Conservation (phyloP, 2,113 vertebrate genomes). For the Opisthocomus hoazin region DNA sequence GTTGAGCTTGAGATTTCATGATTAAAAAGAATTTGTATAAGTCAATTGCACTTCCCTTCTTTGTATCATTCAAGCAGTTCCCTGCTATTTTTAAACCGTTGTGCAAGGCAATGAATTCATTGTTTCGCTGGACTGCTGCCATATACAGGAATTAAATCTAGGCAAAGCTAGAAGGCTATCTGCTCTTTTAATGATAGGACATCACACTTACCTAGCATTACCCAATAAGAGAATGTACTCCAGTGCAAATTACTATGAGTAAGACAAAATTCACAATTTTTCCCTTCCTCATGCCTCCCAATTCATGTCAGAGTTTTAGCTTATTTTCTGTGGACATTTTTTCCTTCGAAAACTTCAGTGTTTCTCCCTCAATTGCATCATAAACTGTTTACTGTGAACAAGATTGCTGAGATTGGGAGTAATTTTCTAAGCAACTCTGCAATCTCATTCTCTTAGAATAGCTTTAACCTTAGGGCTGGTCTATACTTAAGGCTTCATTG, state of each 20-base stretch:
- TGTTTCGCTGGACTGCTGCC: neutral
- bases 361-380: neutral
- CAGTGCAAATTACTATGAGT: neutral
- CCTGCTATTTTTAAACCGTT: neutral
- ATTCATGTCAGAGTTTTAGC: neutral
- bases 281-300: neutral
- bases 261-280: neutral
- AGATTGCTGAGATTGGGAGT: neutral
- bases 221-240: neutral
- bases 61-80: neutral
- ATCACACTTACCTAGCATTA: neutral
- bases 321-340: neutral
- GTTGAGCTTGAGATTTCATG: neutral
- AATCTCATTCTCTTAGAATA: slow-evolving; percentile 30
- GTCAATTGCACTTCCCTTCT: neutral
- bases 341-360: neutral
- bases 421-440: slow-evolving; percentile 12
- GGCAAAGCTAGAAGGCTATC: neutral
- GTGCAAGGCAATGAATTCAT: neutral
- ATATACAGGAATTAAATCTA: neutral
- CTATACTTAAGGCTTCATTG: slow-evolving; percentile 34
- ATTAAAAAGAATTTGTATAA: neutral
- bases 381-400: neutral
- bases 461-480: neutral
- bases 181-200: neutral